Evolutionary conservation across 1,140 invertebrate genomes (phyloP), one percentile per base, ranked within the genome.

Genomic region (Callitettix versicolor): DNA sequence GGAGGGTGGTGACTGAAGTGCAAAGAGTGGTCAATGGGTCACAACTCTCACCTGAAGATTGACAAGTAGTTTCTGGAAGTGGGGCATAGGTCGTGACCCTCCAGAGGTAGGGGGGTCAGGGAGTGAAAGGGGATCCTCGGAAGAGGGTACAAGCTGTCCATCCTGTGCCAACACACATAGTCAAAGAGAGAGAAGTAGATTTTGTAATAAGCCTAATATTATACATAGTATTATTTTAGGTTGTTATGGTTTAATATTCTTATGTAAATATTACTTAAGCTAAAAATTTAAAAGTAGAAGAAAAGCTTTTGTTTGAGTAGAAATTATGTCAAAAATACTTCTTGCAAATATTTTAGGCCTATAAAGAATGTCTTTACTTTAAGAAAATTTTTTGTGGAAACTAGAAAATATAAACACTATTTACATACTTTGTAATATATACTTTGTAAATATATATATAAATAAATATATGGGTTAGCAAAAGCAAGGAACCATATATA

Each of bases 31-130:
- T 2, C 7, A 26, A 33, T 15, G 15, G 43, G 12, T 3, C 11
- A 20, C 24, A 30, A 26, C 57, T 58, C 78, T 83, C 79, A 86
- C 84, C 83, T 85, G 81, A 58, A 85, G 67, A 67, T 79, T 79
- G 63, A 79, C 77, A 60, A 86, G 76, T 65, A 86, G 72, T 64
- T 75, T 75, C 68, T 77, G 80, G 64, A 85, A 78, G 67, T 83
- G 78, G 52, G 82, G 82, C 69, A 82, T 73, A 60, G 78, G 70
- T 55, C 79, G 73, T 58, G 77, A 78, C 59, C 78, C 71, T 53
- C 73, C 74, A 44, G 81, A 82, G 63, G 77, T 73, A 58, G 76
- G 73, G 20, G 57, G 42, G 12, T 30, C 41, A 21, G 56, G 51
- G 41, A 48, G 53, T 36, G 41, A 52, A 34, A 53, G 26, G 26